Evolutionary conservation across 2,888 invertebrate genomes (phyloP).

Genomic region (Zaprionus obscuricornis): DNA sequence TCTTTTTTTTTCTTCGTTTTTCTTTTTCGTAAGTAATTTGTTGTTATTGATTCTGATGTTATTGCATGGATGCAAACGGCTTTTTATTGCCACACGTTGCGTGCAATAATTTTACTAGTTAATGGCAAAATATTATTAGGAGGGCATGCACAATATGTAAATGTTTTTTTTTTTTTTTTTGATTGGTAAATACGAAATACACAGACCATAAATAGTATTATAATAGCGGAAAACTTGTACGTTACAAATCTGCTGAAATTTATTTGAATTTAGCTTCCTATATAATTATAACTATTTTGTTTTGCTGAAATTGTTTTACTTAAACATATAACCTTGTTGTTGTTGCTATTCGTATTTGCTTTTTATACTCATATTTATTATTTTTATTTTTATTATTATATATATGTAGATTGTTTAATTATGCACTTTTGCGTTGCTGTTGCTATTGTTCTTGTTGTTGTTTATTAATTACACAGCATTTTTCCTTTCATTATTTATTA

Average conservation of each 20-base stretch:
- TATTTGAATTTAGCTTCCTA: slow-evolving; percentile 62
- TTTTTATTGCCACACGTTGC: slow-evolving; percentile 47
- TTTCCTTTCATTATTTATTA: slow-evolving; percentile 48
- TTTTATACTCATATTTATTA: slow-evolving; percentile 53
- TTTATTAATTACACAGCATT: slow-evolving; percentile 74
- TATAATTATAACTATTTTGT: slow-evolving; percentile 58
- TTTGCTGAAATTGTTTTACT: slow-evolving; percentile 70
- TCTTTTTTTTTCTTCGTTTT: slow-evolving; percentile 25
- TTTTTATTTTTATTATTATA: slow-evolving; percentile 55
- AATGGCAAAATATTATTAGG: slow-evolving; percentile 65
- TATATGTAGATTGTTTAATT: slow-evolving; percentile 66
- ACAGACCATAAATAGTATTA: slow-evolving; percentile 41
- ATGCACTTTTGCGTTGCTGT: slow-evolving; percentile 56
- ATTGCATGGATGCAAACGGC: slow-evolving; percentile 43
- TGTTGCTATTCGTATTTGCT: slow-evolving; percentile 45
- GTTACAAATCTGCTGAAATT: slow-evolving; percentile 44
- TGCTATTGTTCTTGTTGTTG: slow-evolving; percentile 29
- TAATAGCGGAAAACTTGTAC: slow-evolving; percentile 40
- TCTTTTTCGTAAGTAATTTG: slow-evolving; percentile 36
- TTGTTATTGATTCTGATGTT: slow-evolving; percentile 45
- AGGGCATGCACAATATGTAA: slow-evolving; percentile 52
- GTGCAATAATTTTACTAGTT: slow-evolving; percentile 70
- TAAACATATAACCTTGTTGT: slow-evolving; percentile 49
- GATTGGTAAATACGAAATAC: slow-evolving; percentile 44
- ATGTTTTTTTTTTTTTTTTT: slow-evolving; percentile 34